Base-by-base conservation (phyloP, 2,888 invertebrate species). In the Ernsta delagoae region DNA sequence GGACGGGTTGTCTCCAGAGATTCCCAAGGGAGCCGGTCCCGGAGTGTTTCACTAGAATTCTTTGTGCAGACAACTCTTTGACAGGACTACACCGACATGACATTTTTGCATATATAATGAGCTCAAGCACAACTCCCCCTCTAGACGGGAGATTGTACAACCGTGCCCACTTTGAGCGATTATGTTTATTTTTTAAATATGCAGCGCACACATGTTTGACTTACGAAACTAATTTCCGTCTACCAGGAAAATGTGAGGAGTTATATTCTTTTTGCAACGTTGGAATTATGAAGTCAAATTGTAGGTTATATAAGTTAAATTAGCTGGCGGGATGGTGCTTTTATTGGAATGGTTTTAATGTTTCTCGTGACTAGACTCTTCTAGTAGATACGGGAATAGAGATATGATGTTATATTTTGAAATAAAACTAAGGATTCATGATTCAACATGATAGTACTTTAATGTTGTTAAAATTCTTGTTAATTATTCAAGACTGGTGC, bases 121-220 rank as follows among this genome's bases (percentile, higher is more conserved):
- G 45, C 60, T 43, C 43, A 66, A 67, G 67, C 45, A 41, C 16
- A 12, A 16, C 61, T 50, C 12, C 48, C 36, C n/a, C 45, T 48
- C 16, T 50, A 50, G 50, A 50, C 16, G 50, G 16, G 11, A 54
- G 54, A 34, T 11, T 54, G 9, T 54, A 45, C 45, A 16, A 31
- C 41, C 34, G 59, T 60, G 41, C 56, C 43, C 43, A 57, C 68
- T 45, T 41, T 48, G 62, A 68, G 62, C 57, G 68, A 68, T 68
- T 68, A 68, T 62, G 68, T 68, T 68, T 68, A 62, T 62, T 68
- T 68, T 68, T 68, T 68, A 68, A 68, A 68, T 62, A 67, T 67
- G 60, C 68, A 68, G 57, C 45, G 62, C 61, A 34, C 54, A 57
- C 62, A 62, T 64, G 64, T 68, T 68, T 62, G 62, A 57, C 68